Percentiles rank a stretch among this genome's conserved stretches.
Evolutionary conservation across 2,113 vertebrate genomes (phyloP).

Genomic region (Pomatostomus ruficeps): DNA sequence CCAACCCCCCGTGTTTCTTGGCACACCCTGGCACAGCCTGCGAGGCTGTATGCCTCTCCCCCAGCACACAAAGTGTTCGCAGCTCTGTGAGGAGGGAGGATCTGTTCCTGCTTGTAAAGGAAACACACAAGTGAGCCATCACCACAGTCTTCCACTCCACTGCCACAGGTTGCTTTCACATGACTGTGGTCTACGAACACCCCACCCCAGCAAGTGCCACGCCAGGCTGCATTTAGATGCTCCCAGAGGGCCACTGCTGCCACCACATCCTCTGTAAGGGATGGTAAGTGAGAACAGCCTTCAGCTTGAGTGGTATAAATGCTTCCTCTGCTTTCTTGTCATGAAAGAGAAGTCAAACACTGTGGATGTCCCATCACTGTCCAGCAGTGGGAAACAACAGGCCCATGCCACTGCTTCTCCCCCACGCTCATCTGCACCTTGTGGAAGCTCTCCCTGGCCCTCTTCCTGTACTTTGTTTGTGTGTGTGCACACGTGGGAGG

Average conservation of each 20-base stretch:
- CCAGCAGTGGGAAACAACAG: neutral
- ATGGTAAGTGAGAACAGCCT: neutral
- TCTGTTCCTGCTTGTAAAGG: neutral
- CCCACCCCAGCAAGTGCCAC: neutral
- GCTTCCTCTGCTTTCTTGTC: neutral
- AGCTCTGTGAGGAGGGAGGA: neutral
- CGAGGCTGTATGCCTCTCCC: rapidly evolving
- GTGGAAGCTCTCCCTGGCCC: neutral
- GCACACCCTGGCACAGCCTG: neutral
- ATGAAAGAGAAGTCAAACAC: neutral
- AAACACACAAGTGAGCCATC: neutral
- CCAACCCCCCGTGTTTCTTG: rapidly evolving
- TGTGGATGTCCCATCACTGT: rapidly evolving
- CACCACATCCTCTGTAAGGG: neutral
- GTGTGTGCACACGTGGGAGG: neutral
- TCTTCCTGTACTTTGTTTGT: neutral
- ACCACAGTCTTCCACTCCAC: neutral
- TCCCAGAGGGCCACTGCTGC: neutral
- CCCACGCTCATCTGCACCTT: rapidly evolving
- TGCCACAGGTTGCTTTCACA: neutral
- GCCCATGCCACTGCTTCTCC: neutral
- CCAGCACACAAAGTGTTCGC: neutral
- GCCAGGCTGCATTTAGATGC: neutral
- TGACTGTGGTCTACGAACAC: neutral
- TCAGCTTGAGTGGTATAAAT: neutral